Base-by-base conservation (phyloP, 2,113 vertebrate species). In the Prionailurus viverrinus region DNA sequence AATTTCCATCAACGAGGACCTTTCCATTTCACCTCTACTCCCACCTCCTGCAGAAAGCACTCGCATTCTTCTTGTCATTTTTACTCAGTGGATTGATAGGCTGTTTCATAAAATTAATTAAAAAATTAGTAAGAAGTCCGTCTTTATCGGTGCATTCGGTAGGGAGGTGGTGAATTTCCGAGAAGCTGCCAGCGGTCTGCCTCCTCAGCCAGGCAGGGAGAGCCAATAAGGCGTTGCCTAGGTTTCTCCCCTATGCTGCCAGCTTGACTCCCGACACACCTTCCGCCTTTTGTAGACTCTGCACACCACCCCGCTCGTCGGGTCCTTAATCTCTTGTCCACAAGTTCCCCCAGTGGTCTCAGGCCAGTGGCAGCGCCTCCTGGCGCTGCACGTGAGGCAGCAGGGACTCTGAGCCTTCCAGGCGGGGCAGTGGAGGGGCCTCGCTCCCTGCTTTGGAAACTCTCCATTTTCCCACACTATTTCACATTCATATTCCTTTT, bases 401-500 rank as follows among this genome's bases (percentile, higher is more conserved):
- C 89, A 78, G 89, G 89, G 94, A 95, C 89, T 82, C 63, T 6
- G 76, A 65, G 78, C 53, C n/a, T 65, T 90, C 71, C 92, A 19
- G 94, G 41, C 68, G 41, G 29, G 63, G 89, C 66, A 18, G 78
- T 18, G 1, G 66, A 97, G 87, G 39, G 63, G 53, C 87, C 98
- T 89, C 23, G 1, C 63, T 12, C 69, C 87, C 95, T 14, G 95
- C 63, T 95, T 97, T 98, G 98, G 98, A 99, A 98, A 95, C 65
- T 66, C 96, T 98, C 97, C 98, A 95, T 96, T 97, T 98, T 97
- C 98, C 98, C 98, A 98, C 97, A 97, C 95, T 97, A 98, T 98
- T 97, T 98, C 97, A 98, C 98, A 92, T 98, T 97, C 96, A 92
- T 96, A 97, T 82, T 97, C 97, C 97, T 98, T 98, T 98, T 98